phyloP scores from a whole-genome alignment of 2,113 vertebrate genomes.

The Urocynchramus pylzowi region DNA sequence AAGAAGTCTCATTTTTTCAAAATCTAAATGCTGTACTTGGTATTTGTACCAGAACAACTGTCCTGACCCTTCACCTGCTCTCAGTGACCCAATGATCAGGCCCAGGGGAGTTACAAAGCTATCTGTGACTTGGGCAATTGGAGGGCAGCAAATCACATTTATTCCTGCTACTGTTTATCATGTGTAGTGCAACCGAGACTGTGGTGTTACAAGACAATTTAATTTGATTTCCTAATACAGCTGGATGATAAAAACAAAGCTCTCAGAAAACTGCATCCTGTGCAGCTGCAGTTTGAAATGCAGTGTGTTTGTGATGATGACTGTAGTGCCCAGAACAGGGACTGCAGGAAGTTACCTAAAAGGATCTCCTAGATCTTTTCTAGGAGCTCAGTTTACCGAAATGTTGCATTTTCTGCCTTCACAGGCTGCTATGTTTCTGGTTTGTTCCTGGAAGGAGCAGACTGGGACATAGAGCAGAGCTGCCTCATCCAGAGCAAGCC shows the following conservation, averaged over 20 bases:
- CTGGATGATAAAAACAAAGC: background rate
- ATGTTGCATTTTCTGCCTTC: background rate
- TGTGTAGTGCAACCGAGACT: background rate
- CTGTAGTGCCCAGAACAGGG: background rate
- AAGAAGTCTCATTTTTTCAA: background rate
- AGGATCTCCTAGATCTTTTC: background rate
- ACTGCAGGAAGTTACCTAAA: background rate
- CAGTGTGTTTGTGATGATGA: background rate
- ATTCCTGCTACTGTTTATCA: background rate
- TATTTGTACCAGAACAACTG: background rate
- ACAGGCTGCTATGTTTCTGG: slow-evolving; percentile 89
- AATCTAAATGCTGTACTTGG: background rate
- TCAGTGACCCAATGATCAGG: background rate
- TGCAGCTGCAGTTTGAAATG: background rate
- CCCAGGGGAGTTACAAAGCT: background rate
- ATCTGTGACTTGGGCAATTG: background rate
- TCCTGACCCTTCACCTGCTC: background rate
- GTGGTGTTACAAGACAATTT: too few relatives aligned
- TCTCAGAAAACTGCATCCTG: background rate
- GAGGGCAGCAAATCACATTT: background rate
- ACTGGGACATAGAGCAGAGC: slow-evolving; percentile 82
- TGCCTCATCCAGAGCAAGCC: slow-evolving; percentile 86
- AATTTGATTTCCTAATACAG: background rate
- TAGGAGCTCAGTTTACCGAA: background rate
- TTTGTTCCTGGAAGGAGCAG: slow-evolving; percentile 90